Percentiles rank a stretch among this genome's conserved stretches.
These are phyloP conservation scores for Ondatra zibethicus DNA, from an alignment of 2,113 vertebrate species.

Conservation along the genomic window DNA sequence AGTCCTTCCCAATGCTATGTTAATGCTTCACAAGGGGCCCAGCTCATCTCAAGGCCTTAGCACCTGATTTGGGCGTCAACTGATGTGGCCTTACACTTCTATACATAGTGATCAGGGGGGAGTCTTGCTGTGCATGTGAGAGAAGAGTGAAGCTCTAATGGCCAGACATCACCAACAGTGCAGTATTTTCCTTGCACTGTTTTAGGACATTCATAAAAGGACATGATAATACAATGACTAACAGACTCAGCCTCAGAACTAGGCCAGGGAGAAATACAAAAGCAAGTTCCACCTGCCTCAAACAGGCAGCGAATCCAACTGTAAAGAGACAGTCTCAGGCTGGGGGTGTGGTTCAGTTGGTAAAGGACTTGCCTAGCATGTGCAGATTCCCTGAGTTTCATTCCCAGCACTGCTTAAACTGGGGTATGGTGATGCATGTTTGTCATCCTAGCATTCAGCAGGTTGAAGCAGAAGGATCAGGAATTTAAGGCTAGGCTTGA, in stretches of 20 bases:
- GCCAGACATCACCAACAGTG: neutral
- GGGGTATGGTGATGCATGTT: neutral
- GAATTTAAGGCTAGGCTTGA: neutral
- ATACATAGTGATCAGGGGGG: accelerated
- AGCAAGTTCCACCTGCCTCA: neutral
- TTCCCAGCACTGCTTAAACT: neutral
- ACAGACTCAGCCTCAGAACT: neutral
- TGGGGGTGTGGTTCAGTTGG: neutral
- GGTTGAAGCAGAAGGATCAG: neutral
- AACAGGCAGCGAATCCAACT: neutral
- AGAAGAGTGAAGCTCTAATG: neutral
- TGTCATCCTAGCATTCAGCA: neutral
- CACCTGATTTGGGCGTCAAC: neutral
- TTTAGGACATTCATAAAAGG: neutral
- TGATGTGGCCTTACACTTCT: neutral
- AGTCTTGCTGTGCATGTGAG: neutral
- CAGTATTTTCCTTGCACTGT: neutral
- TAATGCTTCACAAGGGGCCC: neutral
- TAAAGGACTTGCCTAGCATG: neutral
- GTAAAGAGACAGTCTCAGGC: neutral
- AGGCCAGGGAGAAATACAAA: neutral
- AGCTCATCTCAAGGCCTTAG: neutral
- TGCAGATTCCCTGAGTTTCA: neutral
- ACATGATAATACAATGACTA: neutral
- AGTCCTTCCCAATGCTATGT: neutral